Conservation (phyloP, 2,797 vertebrate species). For the Sebastes reedi region DNA sequence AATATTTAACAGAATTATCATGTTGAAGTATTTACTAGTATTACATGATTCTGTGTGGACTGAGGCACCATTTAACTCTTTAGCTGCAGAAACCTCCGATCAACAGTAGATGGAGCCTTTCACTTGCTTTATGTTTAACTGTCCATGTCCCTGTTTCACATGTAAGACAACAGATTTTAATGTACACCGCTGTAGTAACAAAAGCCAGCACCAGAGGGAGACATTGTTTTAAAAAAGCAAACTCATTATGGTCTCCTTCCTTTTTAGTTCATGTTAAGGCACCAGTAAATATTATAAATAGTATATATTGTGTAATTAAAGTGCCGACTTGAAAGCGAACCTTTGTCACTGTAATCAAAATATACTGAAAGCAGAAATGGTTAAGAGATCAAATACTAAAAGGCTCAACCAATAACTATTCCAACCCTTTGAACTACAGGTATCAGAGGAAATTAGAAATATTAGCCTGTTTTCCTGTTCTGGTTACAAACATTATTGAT, state of each 20-base stretch:
- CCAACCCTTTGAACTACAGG: background rate
- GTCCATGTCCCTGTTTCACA: background rate
- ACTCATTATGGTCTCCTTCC: too few relatives aligned
- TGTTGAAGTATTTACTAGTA: background rate
- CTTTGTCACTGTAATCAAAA: background rate
- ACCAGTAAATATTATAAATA: background rate
- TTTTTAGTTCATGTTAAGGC: background rate
- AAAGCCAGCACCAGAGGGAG: constrained; percentile 59
- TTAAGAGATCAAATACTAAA: background rate
- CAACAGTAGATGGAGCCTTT: constrained; percentile 55
- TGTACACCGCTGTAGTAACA: constrained; percentile 3
- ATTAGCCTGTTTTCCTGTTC: background rate
- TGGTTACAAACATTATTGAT: background rate
- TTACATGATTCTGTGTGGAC: background rate
- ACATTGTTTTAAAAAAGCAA: background rate
- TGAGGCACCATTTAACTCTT: background rate
- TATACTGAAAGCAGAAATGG: background rate
- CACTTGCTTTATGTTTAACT: background rate
- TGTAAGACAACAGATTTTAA: background rate
- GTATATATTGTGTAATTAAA: background rate
- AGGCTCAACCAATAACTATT: background rate
- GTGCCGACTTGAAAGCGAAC: background rate
- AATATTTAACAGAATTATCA: background rate
- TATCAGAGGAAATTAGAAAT: background rate
- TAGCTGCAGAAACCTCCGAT: constrained; percentile 11